Conservation (phyloP, 2,797 vertebrate genomes). For the Acropternis orthonyx region DNA sequence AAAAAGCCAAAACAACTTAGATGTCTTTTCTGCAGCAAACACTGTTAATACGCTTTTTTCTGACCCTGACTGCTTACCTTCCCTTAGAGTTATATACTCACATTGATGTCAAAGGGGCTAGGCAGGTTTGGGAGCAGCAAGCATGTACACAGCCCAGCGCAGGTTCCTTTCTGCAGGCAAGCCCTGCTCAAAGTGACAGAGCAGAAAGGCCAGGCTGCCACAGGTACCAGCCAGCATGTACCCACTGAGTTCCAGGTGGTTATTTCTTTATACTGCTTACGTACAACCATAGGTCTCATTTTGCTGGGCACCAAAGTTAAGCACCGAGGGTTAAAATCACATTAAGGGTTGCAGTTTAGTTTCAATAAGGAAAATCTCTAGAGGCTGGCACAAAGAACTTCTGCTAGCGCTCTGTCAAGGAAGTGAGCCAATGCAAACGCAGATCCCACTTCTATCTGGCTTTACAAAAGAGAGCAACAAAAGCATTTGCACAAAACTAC, state of each 20-base stretch:
- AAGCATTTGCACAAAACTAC: constrained; percentile 30
- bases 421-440: not conserved
- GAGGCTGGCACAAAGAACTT: not conserved
- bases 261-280: not conserved
- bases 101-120: not conserved
- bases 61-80: not conserved
- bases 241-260: accelerated
- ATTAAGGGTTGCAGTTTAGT: not conserved
- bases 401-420: not conserved
- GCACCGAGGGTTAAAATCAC: not conserved
- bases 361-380: not conserved
- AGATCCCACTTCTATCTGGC: not conserved
- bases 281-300: not conserved
- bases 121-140: not conserved
- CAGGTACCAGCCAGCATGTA: not conserved
- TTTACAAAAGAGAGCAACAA: constrained; percentile 26
- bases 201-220: not conserved
- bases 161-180: not conserved
- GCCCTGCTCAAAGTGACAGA: not conserved
- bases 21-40: not conserved
- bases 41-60: not conserved
- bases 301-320: not conserved
- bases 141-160: accelerated
- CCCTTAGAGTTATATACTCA: not conserved
- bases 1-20: not conserved